Conservation (phyloP, 2,113 vertebrate genomes). For the Chamaetylas fuelleborni region DNA sequence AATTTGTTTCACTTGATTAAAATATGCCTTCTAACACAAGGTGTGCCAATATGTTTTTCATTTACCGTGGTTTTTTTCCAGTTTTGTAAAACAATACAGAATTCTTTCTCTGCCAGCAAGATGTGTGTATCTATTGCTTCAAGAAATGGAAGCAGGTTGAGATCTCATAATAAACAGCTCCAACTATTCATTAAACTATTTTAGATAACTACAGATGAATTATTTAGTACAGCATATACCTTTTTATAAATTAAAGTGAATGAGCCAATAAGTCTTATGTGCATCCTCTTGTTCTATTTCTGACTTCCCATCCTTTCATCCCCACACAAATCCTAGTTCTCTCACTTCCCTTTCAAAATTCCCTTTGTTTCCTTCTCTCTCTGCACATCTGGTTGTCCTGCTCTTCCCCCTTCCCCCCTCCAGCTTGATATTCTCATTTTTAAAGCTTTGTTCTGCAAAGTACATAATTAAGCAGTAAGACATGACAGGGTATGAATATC, state of each 20-base stretch:
- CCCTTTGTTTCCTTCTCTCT: neutral
- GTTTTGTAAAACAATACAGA: neutral
- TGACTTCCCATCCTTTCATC: neutral
- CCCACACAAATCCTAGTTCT: neutral
- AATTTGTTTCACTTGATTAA: neutral
- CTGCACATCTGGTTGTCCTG: conserved; percentile 47
- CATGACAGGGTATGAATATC: conserved; percentile 53
- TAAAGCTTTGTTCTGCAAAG: conserved; percentile 48
- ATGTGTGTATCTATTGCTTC: neutral
- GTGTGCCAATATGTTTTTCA: neutral
- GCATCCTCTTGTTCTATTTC: neutral
- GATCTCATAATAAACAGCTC: neutral
- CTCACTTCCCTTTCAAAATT: neutral
- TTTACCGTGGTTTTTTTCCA: neutral
- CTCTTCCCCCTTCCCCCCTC: neutral
- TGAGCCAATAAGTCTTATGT: neutral
- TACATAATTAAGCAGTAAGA: conserved; percentile 54
- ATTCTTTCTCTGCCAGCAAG: neutral
- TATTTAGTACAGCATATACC: neutral
- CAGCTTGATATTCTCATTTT: conserved; percentile 42
- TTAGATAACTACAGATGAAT: neutral
- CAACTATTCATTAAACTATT: neutral
- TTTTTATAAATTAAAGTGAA: neutral
- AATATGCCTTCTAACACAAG: neutral
- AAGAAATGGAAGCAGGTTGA: neutral